Percentiles rank a stretch among this genome's conserved stretches.
These are phyloP conservation scores for Salticus scenicus DNA, from an alignment of 2,888 invertebrate species.

Conservation along the genomic window DNA sequence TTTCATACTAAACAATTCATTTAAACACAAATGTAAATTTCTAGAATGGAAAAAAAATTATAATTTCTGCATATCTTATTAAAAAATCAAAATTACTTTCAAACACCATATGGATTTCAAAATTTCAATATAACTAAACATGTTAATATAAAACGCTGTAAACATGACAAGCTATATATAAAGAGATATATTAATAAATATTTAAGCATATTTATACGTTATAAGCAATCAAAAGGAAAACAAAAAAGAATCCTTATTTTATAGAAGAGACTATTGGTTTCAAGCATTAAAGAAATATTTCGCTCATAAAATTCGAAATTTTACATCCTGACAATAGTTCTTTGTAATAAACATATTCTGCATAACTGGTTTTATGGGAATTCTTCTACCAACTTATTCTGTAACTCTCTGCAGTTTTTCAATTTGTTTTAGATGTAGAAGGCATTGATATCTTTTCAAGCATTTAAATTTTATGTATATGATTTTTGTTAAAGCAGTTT, in stretches of 20 bases:
- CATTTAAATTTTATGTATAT: too few species aligned
- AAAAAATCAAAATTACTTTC: too few species aligned
- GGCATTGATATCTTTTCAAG: too few species aligned
- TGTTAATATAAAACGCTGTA: too few species aligned
- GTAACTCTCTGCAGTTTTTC: slow-evolving; percentile 3
- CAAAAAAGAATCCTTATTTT: neutral
- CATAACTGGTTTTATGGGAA: slow-evolving; percentile 67
- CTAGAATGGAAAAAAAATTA: too few species aligned
- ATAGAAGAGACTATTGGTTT: slow-evolving; percentile 54
- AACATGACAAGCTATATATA: too few species aligned
- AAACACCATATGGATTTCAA: too few species aligned
- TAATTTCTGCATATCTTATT: too few species aligned
- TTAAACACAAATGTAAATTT: too few species aligned
- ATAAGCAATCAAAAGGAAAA: neutral
- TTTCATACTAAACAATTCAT: too few species aligned
- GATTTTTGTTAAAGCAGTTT: too few species aligned
- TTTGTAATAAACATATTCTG: slow-evolving; percentile 64
- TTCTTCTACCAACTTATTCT: slow-evolving; percentile 44
- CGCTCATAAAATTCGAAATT: slow-evolving; percentile 58
- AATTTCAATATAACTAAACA: too few species aligned
- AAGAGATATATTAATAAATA: neutral
- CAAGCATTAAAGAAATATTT: slow-evolving; percentile 49
- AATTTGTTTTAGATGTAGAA: neutral
- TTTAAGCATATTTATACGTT: neutral
- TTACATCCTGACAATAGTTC: slow-evolving; percentile 63